phyloP scores from a whole-genome alignment of 2,888 invertebrate species.

The Nomada flava region DNA sequence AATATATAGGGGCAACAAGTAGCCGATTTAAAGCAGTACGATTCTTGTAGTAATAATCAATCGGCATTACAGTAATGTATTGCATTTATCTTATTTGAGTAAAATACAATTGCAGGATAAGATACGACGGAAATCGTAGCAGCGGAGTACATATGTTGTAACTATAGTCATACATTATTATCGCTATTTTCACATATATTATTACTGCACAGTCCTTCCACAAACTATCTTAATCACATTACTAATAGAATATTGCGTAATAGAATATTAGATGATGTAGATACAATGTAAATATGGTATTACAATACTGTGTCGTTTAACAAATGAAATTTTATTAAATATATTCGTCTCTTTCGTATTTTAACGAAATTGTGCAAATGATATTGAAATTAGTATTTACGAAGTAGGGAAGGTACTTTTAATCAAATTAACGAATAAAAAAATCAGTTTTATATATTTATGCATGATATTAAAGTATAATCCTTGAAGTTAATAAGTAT shows the following conservation, averaged over 20 bases:
- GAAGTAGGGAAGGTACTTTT: conserved; percentile 2
- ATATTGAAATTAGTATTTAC: conserved; percentile 4
- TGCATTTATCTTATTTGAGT: conserved; percentile 44
- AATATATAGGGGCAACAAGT: conserved; percentile 24
- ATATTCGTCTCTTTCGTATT: conserved; percentile 36
- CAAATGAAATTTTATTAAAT: conserved; percentile 51
- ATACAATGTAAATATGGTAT: conserved; percentile 49
- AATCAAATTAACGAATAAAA: conserved; percentile 3
- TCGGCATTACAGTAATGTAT: conserved; percentile 41
- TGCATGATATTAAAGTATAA: background rate
- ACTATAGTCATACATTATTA: conserved; percentile 42
- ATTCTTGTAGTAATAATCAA: conserved; percentile 42
- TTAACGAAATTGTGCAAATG: background rate
- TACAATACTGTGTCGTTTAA: conserved; percentile 25
- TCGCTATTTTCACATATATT: conserved; percentile 46
- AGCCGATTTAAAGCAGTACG: background rate
- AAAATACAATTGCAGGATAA: conserved; percentile 50
- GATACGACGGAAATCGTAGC: conserved; percentile 44
- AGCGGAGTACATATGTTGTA: conserved; percentile 25
- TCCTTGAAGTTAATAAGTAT: background rate
- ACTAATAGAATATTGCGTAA: conserved; percentile 40
- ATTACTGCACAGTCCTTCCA: conserved; percentile 47
- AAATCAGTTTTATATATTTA: background rate
- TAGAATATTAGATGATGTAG: conserved; percentile 45
- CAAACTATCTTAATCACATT: conserved; percentile 48